Conservation (phyloP, 2,888 invertebrate species). For the Lasius fuliginosus region DNA sequence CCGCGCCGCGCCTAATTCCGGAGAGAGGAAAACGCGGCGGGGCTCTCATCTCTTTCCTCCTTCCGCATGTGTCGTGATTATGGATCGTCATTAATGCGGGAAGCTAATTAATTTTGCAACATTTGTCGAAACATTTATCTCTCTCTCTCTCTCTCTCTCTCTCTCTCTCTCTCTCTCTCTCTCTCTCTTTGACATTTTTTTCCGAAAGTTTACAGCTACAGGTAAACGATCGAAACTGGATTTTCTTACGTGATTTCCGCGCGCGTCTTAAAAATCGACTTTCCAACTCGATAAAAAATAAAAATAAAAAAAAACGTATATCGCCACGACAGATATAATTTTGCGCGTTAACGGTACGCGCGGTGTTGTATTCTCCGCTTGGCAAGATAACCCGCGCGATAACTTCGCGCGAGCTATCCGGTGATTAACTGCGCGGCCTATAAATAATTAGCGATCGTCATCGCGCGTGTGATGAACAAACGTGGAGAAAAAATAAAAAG, state of each 20-base stretch:
- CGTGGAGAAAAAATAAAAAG: not conserved
- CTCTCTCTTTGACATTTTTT: not conserved
- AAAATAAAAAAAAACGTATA: not conserved
- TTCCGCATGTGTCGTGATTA: too few relatives aligned
- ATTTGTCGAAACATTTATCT: not conserved
- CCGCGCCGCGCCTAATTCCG: not conserved
- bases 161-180: not conserved
- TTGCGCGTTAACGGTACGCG: conserved; percentile 59
- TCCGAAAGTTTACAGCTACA: not conserved
- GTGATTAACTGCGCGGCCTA: conserved; percentile 57
- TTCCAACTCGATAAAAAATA: conserved; percentile 27
- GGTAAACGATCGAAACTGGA: not conserved
- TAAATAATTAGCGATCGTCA: conserved; percentile 51
- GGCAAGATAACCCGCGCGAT: conserved; percentile 55
- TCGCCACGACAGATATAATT: conserved; percentile 33
- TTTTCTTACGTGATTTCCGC: not conserved
- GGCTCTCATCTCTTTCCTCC: not conserved
- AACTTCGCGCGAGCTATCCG: conserved; percentile 46
- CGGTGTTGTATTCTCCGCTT: not conserved
- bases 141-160: too few relatives aligned
- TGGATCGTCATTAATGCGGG: not conserved
- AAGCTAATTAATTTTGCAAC: not conserved
- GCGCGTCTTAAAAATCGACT: not conserved
- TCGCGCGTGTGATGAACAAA: not conserved
- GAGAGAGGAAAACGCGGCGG: too few relatives aligned